Base-by-base conservation (phyloP, 1,140 invertebrate species). In the Procambarus virginalis region DNA sequence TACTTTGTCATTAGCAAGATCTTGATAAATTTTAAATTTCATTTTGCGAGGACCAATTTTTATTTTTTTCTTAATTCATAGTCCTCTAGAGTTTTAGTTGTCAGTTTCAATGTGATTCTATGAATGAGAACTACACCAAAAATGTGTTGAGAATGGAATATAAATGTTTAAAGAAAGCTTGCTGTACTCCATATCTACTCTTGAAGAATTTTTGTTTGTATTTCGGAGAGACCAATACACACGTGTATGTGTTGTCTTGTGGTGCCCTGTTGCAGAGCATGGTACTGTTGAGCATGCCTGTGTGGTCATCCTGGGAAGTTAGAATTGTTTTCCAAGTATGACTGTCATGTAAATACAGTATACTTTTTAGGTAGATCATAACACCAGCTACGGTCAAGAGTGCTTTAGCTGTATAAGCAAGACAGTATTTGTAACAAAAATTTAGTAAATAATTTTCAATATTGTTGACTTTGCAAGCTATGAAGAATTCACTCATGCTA, bases 221-320 rank as follows among this genome's bases (percentile, higher is more conserved):
- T 81, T 88, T 88, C 82, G 86, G 55, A 81, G 76, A 81, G 86
- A 88, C 86, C 86, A 88, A 88, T 88, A 88, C 86, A 88, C 86
- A 82, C 45, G 48, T 88, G 51, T 55, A 55, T 55, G 34, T 34
- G 34, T 88, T 82, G 78, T 55, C 45, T 73, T 82, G 34, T 75
- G 79, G 79, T 82, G 79, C 78, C 80, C 60, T 88, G 34, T 81
- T 49, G 77, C 64, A 79, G 49, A 79, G 34, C 34, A 34, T 34
- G 34, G 34, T 82, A 75, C 46, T 12, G 12, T 8, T 55, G 51
- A 55, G 51, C 12, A 12, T 55, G 51, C 8, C 12, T 55, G 51
- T 55, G 51, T 9, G 51, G 51, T 34, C 34, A 5, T 55, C 12
- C 12, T 55, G 51, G 51, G 12, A 55, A 55, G 8, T 55, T 55